Percentiles rank a stretch among this genome's conserved stretches.
phyloP scores from a whole-genome alignment of 2,113 vertebrate genomes.

The Argyrosomus japonicus region DNA sequence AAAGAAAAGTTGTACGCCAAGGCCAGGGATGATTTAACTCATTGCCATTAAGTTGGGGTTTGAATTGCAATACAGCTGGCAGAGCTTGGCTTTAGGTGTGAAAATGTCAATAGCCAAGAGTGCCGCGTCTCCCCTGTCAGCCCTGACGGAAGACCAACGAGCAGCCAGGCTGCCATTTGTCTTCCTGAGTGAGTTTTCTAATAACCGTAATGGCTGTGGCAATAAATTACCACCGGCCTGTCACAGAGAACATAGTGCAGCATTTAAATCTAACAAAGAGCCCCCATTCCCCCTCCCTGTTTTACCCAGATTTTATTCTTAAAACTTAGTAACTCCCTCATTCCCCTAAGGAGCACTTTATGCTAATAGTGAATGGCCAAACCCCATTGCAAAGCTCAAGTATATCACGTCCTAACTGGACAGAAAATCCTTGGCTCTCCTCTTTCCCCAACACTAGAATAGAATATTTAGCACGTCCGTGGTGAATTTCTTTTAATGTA shows the following conservation, averaged over 20 bases:
- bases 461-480: constrained; percentile 58
- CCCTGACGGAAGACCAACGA: constrained; percentile 74
- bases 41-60: constrained; percentile 68
- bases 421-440: constrained; percentile 53
- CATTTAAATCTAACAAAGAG: constrained; percentile 81
- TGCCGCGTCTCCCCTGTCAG: constrained; percentile 76
- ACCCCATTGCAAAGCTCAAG: constrained; percentile 37
- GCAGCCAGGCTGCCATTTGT: constrained; percentile 75
- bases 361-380: constrained; percentile 59
- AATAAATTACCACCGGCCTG: constrained; percentile 79
- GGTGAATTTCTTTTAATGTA: constrained; percentile 29
- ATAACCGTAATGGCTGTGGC: constrained; percentile 82
- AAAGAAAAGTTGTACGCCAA: constrained; percentile 49
- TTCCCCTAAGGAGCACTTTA: constrained; percentile 61
- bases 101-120: constrained; percentile 79
- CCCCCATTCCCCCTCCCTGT: constrained; percentile 30
- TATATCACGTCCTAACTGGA: constrained; percentile 66
- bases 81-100: constrained; percentile 71
- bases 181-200: constrained; percentile 84
- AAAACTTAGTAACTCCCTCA: constrained; percentile 58
- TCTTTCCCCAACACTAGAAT: constrained; percentile 32
- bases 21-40: constrained; percentile 67
- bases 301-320: constrained; percentile 71
- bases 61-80: constrained; percentile 71
- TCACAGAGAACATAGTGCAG: constrained; percentile 77